phyloP scores from a whole-genome alignment of 1,140 invertebrate species.

The Chironomus striatipennis region DNA sequence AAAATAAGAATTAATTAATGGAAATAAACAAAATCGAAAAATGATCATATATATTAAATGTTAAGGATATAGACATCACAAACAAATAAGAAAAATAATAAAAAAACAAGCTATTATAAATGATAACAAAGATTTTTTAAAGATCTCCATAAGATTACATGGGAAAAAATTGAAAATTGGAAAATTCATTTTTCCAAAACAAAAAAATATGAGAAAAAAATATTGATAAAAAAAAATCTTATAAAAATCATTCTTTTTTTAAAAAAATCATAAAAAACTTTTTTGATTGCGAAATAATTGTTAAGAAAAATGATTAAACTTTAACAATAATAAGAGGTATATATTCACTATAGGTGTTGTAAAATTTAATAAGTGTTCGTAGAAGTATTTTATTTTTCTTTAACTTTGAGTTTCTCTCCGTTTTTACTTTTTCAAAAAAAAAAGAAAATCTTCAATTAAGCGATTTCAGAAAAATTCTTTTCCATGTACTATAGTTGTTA shows the following conservation, averaged over 20 bases:
- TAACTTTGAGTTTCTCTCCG: neutral
- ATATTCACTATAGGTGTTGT: constrained; percentile 15
- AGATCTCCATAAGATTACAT: constrained; percentile 16
- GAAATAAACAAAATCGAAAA: constrained; percentile 4
- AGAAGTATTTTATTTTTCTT: neutral
- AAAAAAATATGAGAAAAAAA: constrained; percentile 20
- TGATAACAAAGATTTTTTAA: constrained; percentile 17
- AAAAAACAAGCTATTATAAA: neutral
- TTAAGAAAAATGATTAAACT: neutral
- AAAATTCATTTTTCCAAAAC: neutral
- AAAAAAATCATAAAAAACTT: constrained; percentile 15
- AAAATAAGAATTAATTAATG: neutral
- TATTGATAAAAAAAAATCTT: neutral
- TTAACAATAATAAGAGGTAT: neutral
- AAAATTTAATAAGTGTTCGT: constrained; percentile 19
- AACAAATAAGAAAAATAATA: neutral
- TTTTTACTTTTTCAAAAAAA: neutral
- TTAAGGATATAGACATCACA: constrained; percentile 9
- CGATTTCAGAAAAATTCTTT: neutral
- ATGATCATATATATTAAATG: constrained; percentile 10
- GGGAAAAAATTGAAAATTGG: neutral
- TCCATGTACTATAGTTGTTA: neutral
- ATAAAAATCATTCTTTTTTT: neutral
- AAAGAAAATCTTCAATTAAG: neutral
- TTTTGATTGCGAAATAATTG: constrained; percentile 5